Evolutionary conservation across 2,797 vertebrate species (phyloP).

Genomic region (Lophius americanus): DNA sequence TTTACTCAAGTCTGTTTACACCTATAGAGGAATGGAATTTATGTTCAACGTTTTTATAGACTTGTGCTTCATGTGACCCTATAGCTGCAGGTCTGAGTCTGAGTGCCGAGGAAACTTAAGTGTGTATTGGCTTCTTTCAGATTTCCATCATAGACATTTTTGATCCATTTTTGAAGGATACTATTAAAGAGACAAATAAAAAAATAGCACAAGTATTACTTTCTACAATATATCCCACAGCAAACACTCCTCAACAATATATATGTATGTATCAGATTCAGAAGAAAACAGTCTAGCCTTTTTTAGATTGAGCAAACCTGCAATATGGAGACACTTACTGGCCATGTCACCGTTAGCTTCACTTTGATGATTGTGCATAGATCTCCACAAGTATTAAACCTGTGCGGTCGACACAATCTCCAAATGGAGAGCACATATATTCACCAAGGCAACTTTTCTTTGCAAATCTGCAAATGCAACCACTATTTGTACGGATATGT

Average conservation of each 20-base stretch:
- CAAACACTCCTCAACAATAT: no score
- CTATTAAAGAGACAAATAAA: slow-evolving; percentile 1
- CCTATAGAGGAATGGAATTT: slow-evolving; percentile 23
- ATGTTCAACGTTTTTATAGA: not conserved
- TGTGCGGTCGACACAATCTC: not conserved
- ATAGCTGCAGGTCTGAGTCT: not conserved
- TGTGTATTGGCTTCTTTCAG: slow-evolving; percentile 7
- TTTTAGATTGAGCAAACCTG: no score
- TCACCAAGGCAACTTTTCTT: no score
- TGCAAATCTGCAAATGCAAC: no score
- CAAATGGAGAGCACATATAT: not conserved
- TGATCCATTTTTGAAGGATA: not conserved
- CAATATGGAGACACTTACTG: not conserved
- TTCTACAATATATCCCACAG: no score
- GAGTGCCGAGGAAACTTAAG: not conserved
- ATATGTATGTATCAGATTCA: no score
- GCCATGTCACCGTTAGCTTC: no score
- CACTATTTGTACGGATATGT: no score
- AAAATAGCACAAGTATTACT: not conserved
- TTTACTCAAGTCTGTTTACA: slow-evolving; percentile 32
- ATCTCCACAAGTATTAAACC: not conserved
- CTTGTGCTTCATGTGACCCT: slow-evolving; percentile 16
- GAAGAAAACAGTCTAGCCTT: no score
- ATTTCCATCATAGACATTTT: slow-evolving; percentile 14
- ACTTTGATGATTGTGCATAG: no score